A percentile compares a stretch with the other conserved stretches of the same genome.
Conservation (phyloP, 2,113 vertebrate genomes). For the Gambusia holbrooki region DNA sequence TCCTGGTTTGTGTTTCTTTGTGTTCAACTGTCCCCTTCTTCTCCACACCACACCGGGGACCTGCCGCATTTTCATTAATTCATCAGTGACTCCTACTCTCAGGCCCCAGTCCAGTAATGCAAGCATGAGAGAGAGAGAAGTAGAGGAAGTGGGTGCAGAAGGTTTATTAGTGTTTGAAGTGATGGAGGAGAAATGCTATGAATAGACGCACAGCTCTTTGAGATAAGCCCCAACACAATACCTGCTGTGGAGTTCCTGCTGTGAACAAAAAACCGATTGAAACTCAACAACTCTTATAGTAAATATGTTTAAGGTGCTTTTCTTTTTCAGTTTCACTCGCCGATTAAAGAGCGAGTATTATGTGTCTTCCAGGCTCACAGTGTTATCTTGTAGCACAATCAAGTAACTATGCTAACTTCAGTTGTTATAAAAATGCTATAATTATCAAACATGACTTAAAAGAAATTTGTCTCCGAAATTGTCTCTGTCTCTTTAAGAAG, state of each 20-base stretch:
- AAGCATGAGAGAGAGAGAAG: background rate
- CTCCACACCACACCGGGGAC: conserved; percentile 9
- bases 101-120: conserved; percentile 18
- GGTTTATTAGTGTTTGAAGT: conserved; percentile 61
- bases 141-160: conserved; percentile 27
- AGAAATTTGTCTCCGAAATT: too few relatives aligned
- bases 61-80: conserved; percentile 54
- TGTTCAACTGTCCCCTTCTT: conserved; percentile 19
- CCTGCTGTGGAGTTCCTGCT: conserved; percentile 43
- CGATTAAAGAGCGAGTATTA: conserved; percentile 1
- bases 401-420: too few relatives aligned
- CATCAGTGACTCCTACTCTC: conserved; percentile 30
- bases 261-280: conserved; percentile 9
- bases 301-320: background rate
- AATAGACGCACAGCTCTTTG: conserved; percentile 51
- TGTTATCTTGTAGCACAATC: too few relatives aligned
- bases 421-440: too few relatives aligned
- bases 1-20: conserved; percentile 6
- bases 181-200: conserved; percentile 54
- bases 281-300: conserved; percentile 5
- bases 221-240: conserved; percentile 39
- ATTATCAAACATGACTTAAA: too few relatives aligned
- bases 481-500: too few relatives aligned
- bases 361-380: too few relatives aligned
- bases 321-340: background rate